Evolutionary conservation across 2,797 vertebrate genomes (phyloP).

Genomic region (Protonibea diacanthus): DNA sequence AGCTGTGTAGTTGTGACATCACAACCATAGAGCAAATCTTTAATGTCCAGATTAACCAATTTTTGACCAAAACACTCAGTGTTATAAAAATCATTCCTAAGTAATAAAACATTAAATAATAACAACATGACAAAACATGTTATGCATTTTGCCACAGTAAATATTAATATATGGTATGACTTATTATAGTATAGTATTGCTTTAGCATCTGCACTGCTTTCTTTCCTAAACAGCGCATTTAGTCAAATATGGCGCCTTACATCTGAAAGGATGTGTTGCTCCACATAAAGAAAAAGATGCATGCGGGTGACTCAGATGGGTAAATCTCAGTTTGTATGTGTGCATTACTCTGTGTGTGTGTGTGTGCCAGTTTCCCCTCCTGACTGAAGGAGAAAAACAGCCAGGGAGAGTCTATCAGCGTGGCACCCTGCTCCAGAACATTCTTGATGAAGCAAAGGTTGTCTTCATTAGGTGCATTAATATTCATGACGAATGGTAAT

Average conservation of each 20-base stretch:
- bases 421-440: slow-evolving; percentile 99
- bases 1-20: no score
- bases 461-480: slow-evolving; percentile 99
- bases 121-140: not conserved
- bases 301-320: slow-evolving; percentile 68
- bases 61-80: not conserved
- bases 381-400: slow-evolving; percentile 86
- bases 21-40: not conserved
- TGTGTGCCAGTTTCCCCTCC: slow-evolving; percentile 79
- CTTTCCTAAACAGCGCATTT: slow-evolving; percentile 37
- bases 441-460: slow-evolving; percentile 99
- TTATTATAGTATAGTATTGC: slow-evolving; percentile 1
- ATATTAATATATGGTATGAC: slow-evolving; percentile 7
- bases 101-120: not conserved
- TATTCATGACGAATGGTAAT: slow-evolving; percentile 99
- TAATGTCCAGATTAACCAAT: not conserved
- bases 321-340: slow-evolving; percentile 70
- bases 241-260: slow-evolving; percentile 54
- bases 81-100: not conserved
- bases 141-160: slow-evolving; percentile 5
- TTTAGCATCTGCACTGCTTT: slow-evolving; percentile 9
- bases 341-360: slow-evolving; percentile 32
- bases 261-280: slow-evolving; percentile 66
- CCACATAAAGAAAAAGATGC: slow-evolving; percentile 64
- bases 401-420: slow-evolving; percentile 91